Percentiles rank a stretch among this genome's conserved stretches.
Conservation (phyloP, 1,140 invertebrate species). For the Drosophila burlai region DNA sequence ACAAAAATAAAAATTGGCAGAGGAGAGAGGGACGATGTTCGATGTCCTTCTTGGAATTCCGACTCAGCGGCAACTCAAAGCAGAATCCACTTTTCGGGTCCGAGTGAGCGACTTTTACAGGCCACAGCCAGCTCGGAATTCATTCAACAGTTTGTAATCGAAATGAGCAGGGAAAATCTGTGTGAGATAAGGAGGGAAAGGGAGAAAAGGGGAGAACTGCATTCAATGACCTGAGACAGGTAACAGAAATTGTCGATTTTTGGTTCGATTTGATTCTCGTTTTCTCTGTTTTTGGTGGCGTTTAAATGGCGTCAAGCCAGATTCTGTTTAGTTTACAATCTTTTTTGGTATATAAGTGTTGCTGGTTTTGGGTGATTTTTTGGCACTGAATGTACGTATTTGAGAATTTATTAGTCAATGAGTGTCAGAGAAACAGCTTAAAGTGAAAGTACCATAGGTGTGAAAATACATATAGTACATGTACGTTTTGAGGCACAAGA, state of each 20-base stretch:
- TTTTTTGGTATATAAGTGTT: constrained; percentile 1
- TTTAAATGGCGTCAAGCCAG: constrained; percentile 70
- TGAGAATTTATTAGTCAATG: background rate
- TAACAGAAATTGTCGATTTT: constrained; percentile 53
- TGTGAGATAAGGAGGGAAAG: background rate
- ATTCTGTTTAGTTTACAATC: constrained; percentile 57
- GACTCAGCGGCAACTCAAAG: constrained; percentile 65
- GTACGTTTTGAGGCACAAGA: too few relatives aligned
- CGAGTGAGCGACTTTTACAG: constrained; percentile 12
- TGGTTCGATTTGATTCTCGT: constrained; percentile 36
- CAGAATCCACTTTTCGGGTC: constrained; percentile 36
- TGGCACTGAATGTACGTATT: background rate
- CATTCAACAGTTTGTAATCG: constrained; percentile 82
- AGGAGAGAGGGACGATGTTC: constrained; percentile 24
- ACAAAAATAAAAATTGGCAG: constrained; percentile 29
- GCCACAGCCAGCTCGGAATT: constrained; percentile 61
- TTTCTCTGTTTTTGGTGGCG: constrained; percentile 51
- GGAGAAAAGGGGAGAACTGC: constrained; percentile 21
- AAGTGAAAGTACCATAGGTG: too few relatives aligned
- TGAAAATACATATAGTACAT: too few relatives aligned
- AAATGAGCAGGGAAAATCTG: constrained; percentile 41
- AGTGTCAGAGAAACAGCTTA: too few relatives aligned
- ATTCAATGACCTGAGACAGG: constrained; percentile 56
- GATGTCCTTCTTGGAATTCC: constrained; percentile 78
- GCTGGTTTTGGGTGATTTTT: background rate